These are phyloP conservation scores for Panorpa germanica DNA, from an alignment of 2,888 invertebrate species.

Conservation along the genomic window DNA sequence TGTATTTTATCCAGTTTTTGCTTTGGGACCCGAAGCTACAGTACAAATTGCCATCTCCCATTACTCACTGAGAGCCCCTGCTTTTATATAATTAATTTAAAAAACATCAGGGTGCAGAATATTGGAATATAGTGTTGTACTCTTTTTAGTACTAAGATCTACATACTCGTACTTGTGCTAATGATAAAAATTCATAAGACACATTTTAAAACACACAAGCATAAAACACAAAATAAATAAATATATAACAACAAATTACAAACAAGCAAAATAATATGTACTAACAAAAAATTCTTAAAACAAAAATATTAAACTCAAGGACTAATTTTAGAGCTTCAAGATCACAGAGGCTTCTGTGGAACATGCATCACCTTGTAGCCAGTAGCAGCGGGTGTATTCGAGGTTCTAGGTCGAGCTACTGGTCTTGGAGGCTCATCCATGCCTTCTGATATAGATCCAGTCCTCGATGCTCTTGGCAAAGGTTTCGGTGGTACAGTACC, in stretches of 20 bases:
- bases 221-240: conserved; percentile 9
- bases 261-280: conserved; percentile 6
- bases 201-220: too few relatives aligned
- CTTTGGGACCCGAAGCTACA: too few relatives aligned
- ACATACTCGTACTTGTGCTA: too few relatives aligned
- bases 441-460: conserved; percentile 50
- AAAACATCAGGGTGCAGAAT: too few relatives aligned
- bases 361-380: conserved; percentile 54
- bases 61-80: too few relatives aligned
- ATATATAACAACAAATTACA: conserved; percentile 10
- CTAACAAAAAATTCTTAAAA: conserved; percentile 9
- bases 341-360: neutral
- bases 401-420: conserved; percentile 50
- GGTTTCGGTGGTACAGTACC: conserved; percentile 53
- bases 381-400: conserved; percentile 36
- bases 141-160: too few relatives aligned
- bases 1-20: too few relatives aligned
- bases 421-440: conserved; percentile 33
- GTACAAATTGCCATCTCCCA: too few relatives aligned
- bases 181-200: too few relatives aligned
- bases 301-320: conserved; percentile 14
- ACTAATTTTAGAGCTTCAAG: neutral
- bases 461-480: conserved; percentile 53
- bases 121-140: too few relatives aligned
- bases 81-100: too few relatives aligned